Evolutionary conservation across 1,140 invertebrate genomes (phyloP).

Genomic region (Liolophura sinensis): DNA sequence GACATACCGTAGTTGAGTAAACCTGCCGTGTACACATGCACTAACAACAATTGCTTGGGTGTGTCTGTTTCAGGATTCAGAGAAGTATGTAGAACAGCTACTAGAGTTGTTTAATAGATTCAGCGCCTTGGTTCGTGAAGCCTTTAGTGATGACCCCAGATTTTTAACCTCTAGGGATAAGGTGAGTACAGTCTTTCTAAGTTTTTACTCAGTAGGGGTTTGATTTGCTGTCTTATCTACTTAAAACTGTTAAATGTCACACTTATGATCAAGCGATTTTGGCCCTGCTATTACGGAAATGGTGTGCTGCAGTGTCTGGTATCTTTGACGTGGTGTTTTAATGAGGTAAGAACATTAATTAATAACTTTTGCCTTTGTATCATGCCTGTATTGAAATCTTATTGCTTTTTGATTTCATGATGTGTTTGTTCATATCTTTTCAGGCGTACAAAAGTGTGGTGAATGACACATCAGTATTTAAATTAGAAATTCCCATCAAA

Average conservation of each 20-base stretch:
- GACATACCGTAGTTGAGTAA: not conserved
- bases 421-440: constrained; percentile 19
- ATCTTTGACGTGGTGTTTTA: too few relatives aligned
- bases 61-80: constrained; percentile 76
- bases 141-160: constrained; percentile 95
- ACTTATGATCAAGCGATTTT: too few relatives aligned
- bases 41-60: constrained; percentile 5
- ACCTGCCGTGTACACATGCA: not conserved
- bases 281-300: too few relatives aligned
- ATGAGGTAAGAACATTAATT: too few relatives aligned
- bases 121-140: constrained; percentile 89
- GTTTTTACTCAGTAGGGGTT: not conserved
- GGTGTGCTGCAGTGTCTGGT: too few relatives aligned
- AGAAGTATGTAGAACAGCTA: constrained; percentile 97
- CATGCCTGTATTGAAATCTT: too few relatives aligned
- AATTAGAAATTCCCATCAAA: constrained; percentile 73
- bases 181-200: constrained; percentile 36
- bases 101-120: constrained; percentile 92
- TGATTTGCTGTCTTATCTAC: too few relatives aligned
- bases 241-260: too few relatives aligned
- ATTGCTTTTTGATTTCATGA: too few relatives aligned
- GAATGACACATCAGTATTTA: constrained; percentile 97
- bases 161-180: constrained; percentile 98
- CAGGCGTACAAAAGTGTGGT: constrained; percentile 95
- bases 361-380: too few relatives aligned